These are phyloP conservation scores for Fragum sueziense DNA, from an alignment of 2,888 invertebrate species.

Conservation along the genomic window DNA sequence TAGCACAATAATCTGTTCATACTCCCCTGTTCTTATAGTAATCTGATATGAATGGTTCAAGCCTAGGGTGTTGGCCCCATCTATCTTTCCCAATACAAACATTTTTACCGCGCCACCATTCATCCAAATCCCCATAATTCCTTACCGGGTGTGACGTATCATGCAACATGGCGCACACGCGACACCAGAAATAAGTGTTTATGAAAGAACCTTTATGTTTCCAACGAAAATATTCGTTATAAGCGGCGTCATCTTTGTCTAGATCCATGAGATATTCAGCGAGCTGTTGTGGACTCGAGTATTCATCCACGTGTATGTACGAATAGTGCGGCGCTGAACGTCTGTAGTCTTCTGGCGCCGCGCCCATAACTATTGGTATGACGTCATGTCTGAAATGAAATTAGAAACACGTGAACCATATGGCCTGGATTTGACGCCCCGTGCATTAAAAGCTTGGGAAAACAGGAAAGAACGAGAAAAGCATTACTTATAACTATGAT, in stretches of 20 bases:
- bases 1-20: too few species aligned
- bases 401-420: too few species aligned
- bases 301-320: conserved; percentile 98
- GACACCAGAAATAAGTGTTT: conserved; percentile 97
- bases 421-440: too few species aligned
- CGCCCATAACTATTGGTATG: conserved; percentile 98
- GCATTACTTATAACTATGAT: too few species aligned
- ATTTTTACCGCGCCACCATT: conserved; percentile 91
- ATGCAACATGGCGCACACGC: conserved; percentile 88
- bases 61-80: conserved; percentile 64
- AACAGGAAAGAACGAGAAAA: too few species aligned
- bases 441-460: too few species aligned
- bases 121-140: conserved; percentile 90
- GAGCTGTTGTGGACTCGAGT: conserved; percentile 91
- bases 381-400: conserved; percentile 87
- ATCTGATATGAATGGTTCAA: conserved; percentile 49
- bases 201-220: conserved; percentile 97
- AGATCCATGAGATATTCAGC: conserved; percentile 93
- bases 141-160: conserved; percentile 66
- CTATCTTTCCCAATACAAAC: conserved; percentile 74
- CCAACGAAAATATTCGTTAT: conserved; percentile 97
- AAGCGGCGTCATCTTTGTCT: conserved; percentile 93
- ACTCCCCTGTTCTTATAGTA: conserved; percentile 29
- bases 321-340: conserved; percentile 95
- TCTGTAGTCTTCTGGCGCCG: conserved; percentile 94